These are phyloP conservation scores for Hydrozoanthus tunicans DNA, from an alignment of 64 coral and sea anemone species.

Conservation along the genomic window DNA sequence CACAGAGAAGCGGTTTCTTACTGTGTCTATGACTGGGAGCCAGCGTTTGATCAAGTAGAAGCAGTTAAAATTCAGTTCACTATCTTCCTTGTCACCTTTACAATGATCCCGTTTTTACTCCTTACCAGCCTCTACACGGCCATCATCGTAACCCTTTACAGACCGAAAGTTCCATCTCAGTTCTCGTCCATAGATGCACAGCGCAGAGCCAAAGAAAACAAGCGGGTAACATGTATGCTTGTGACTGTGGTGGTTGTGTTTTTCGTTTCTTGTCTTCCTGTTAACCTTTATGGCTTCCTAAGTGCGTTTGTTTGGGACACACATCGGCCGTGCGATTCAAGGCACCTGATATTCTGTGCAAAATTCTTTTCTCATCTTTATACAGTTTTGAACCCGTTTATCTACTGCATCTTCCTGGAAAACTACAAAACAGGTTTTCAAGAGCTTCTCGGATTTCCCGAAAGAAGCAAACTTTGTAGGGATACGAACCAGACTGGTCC, in stretches of 20 bases:
- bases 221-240: not conserved
- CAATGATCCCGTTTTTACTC: not conserved
- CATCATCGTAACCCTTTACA: not conserved
- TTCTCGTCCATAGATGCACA: not conserved
- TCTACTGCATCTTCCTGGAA: constrained; percentile 9
- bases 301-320: not conserved
- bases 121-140: no score
- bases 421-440: not conserved
- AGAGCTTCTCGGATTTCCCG: not conserved
- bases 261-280: not conserved
- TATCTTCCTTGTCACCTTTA: not conserved
- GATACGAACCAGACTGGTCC: no score
- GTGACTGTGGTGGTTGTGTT: not conserved
- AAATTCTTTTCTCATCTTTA: not conserved
- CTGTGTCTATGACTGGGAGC: not conserved
- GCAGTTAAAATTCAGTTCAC: not conserved
- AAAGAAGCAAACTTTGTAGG: no score
- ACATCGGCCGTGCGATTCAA: not conserved
- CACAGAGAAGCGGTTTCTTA: not conserved
- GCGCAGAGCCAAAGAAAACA: not conserved
- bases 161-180: not conserved
- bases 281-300: not conserved
- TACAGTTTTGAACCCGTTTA: not conserved
- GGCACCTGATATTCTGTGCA: not conserved
- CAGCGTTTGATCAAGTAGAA: no score